Conservation (phyloP, 2,113 vertebrate genomes). For the Romanogobio albipinnatus region DNA sequence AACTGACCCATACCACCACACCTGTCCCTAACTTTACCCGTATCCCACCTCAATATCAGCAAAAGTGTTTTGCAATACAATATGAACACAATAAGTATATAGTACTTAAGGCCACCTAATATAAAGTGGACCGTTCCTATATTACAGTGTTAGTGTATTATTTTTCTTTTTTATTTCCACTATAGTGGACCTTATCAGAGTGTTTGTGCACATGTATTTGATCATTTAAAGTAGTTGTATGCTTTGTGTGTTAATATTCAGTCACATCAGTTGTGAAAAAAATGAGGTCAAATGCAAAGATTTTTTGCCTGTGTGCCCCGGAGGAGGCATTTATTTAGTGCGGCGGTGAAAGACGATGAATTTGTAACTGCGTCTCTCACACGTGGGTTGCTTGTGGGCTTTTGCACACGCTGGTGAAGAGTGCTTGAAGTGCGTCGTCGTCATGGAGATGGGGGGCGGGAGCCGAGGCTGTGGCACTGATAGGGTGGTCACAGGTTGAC, state of each 20-base stretch:
- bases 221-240: not conserved
- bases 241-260: not conserved
- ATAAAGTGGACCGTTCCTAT: not conserved
- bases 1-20: no score
- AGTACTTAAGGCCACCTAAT: no score
- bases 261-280: not conserved
- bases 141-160: not conserved
- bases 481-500: not conserved
- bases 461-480: not conserved
- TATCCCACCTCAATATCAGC: no score
- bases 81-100: no score
- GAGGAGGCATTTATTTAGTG: not conserved
- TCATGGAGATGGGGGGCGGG: conserved; percentile 14
- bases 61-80: no score
- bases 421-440: conserved; percentile 13
- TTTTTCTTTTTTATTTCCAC: not conserved
- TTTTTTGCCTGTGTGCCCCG: not conserved
- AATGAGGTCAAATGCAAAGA: conserved; percentile 1
- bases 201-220: not conserved
- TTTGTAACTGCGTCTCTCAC: not conserved
- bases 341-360: not conserved
- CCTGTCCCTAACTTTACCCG: no score
- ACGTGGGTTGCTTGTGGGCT: not conserved
- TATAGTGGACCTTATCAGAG: not conserved
- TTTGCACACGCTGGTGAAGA: not conserved